Base-by-base conservation (phyloP, 2,888 invertebrate genomes). In the Willowsia nigromaculata region DNA sequence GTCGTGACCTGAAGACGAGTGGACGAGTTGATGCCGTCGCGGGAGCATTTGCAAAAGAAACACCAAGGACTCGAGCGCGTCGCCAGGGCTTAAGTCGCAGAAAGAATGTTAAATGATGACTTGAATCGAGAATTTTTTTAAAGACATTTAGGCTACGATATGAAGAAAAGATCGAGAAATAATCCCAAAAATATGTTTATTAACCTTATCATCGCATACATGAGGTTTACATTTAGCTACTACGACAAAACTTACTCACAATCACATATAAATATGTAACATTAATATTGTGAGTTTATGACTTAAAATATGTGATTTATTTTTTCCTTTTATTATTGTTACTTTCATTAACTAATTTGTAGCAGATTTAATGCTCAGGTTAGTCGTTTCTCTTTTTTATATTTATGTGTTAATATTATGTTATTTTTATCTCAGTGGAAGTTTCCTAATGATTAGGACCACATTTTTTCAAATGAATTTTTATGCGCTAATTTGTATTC, bases 41-140 rank as follows among this genome's bases (percentile, higher is more conserved):
- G 0, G n/a, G 40, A 6, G 40, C 37, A 11, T 1, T 22, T 25
- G 11, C n/a, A 25, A 40, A 40, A 18, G 83, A 71, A 22, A 84
- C 84, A 0, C 84, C 84, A 13, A n/a, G 56, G n/a, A 74, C 71
- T 11, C 30, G 84, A 40, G 33, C 84, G 0, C 71, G 84, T 4
- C 62, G 82, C 4, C 15, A 27, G 15, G 82, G 56, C 59, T 53
- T 78, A 37, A 78, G 37, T 7, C 68, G 68, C 30, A 74, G 30
- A 30, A 15, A 11, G 1, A 15, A 43, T 25, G 74, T 7, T 4
- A 37, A 74, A 15, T 50, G 22, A 68, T 37, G 68, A 68, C 68
- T 22, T 65, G 65, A 65, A 65, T 65, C 65, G n/a, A 68, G 37
- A 40, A 40, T 18, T 13, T 30, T 18, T 27, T 4, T 33, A 33